Percentiles rank a stretch among this genome's conserved stretches.
Conservation (phyloP, 2,113 vertebrate genomes). For the Cynocephalus volans region DNA sequence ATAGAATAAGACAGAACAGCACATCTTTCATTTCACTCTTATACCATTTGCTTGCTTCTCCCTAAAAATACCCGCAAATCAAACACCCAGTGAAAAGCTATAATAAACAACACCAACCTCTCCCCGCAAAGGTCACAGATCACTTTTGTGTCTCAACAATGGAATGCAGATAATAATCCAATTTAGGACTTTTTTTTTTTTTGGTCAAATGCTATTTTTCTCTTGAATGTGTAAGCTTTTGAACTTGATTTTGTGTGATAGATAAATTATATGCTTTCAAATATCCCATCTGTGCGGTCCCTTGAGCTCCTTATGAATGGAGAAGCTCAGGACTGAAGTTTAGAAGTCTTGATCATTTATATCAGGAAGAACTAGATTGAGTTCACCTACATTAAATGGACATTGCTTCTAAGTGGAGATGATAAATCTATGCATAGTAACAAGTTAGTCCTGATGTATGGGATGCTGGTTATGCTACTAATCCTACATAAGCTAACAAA, state of each 20-base stretch:
- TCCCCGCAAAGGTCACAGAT: accelerated
- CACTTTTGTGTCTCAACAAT: background rate
- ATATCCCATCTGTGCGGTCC: background rate
- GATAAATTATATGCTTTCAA: background rate
- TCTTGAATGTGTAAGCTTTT: background rate
- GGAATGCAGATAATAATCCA: background rate
- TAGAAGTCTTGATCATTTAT: background rate
- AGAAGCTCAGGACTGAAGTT: background rate
- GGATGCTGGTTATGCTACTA: background rate
- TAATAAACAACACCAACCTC: background rate
- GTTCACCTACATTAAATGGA: constrained; percentile 26
- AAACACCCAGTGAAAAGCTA: background rate
- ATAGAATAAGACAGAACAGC: accelerated
- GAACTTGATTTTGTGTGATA: background rate
- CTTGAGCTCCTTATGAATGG: background rate
- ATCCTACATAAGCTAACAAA: constrained; percentile 35
- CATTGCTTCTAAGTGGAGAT: constrained; percentile 6
- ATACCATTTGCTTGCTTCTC: background rate
- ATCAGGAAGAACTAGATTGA: background rate
- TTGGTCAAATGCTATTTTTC: background rate
- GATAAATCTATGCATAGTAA: background rate
- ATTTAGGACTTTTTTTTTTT: background rate
- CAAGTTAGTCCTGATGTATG: constrained; percentile 46
- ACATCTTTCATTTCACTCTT: background rate
- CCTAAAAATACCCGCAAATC: background rate